These are phyloP conservation scores for Sclerodermus sp. DNA, from an alignment of 2,888 invertebrate genomes.

Conservation along the genomic window DNA sequence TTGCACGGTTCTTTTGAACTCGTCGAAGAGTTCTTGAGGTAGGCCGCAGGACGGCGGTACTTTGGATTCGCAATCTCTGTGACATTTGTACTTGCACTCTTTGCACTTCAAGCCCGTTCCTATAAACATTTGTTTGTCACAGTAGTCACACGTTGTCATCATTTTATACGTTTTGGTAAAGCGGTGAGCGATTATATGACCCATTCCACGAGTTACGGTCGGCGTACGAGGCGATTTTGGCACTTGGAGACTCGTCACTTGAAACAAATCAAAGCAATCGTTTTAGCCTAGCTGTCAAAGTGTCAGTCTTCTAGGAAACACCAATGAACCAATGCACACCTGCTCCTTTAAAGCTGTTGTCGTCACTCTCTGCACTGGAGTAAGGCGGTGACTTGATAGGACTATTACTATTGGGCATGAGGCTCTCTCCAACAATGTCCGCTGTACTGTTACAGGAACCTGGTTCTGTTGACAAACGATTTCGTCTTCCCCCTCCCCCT, in stretches of 20 bases:
- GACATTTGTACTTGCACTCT: slow-evolving; percentile 92
- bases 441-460: slow-evolving; percentile 60
- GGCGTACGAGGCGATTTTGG: slow-evolving; percentile 78
- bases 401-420: slow-evolving; percentile 54
- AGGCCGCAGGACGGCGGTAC: slow-evolving; percentile 92
- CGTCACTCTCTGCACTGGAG: slow-evolving; percentile 59
- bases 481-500: no score
- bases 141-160: slow-evolving; percentile 87
- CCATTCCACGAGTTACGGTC: slow-evolving; percentile 77
- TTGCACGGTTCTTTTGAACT: slow-evolving; percentile 75
- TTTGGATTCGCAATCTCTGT: slow-evolving; percentile 85
- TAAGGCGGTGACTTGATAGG: slow-evolving; percentile 67
- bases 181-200: slow-evolving; percentile 86
- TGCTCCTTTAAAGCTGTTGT: slow-evolving; percentile 59
- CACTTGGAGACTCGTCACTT: slow-evolving; percentile 61
- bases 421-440: slow-evolving; percentile 41
- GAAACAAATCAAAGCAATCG: slow-evolving; percentile 13
- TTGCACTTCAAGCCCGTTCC: slow-evolving; percentile 84
- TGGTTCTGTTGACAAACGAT: slow-evolving; percentile 65
- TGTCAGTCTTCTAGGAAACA: no score
- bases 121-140: slow-evolving; percentile 85
- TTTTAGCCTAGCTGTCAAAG: neutral
- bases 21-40: slow-evolving; percentile 81
- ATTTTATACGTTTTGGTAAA: slow-evolving; percentile 87
- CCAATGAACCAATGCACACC: slow-evolving; percentile 25